Base-by-base conservation (phyloP, 2,113 vertebrate species). In the Sander vitreus region DNA sequence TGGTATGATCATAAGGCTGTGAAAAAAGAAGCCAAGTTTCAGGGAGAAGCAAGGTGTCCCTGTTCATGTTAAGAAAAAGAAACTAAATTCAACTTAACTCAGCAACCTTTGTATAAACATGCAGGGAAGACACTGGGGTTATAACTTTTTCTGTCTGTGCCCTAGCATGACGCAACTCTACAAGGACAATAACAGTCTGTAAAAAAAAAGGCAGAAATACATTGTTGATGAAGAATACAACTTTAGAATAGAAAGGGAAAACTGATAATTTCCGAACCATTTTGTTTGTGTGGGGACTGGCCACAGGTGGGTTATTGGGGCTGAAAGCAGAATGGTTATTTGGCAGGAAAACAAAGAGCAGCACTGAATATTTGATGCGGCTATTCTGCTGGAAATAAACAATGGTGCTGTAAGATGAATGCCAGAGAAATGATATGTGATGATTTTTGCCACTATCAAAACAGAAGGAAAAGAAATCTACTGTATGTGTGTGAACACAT, bases 321-420 rank as follows among this genome's bases (percentile, higher is more conserved):
- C 25, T 66, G 66, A 84, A 65, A 75, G 81, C 64, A 62, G 69
- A 73, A 64, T 6, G 48, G 80, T 64, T 59, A 75, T 57, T 76
- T 19, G 69, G 47, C 60, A 23, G 62, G 27, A 73, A 79, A 87
- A 78, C 65, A 82, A 69, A 60, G 65, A 85, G 33, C 27, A 53
- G 71, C 19, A n/a, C 50, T 57, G 73, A 88, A 78, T 83, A 65
- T 78, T 70, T 85, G 70, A 89, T 89, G 87, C 30, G 25, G 47
- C 48, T 48, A 25, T 43, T 58, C 39, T 67, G 53, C 80, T 71
- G 65, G 12, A 82, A 87, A 80, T 62, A 63, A 66, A 77, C 18
- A 23, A 9, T 2, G 13, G 48, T n/a, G 59, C 12, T 33, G 57
- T 72, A n/a, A 47, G 64, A 76, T 76, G 33, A 79, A 89, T 43